Evolutionary conservation across 2,797 vertebrate species (phyloP).

Genomic region (Muscicapa comitata): DNA sequence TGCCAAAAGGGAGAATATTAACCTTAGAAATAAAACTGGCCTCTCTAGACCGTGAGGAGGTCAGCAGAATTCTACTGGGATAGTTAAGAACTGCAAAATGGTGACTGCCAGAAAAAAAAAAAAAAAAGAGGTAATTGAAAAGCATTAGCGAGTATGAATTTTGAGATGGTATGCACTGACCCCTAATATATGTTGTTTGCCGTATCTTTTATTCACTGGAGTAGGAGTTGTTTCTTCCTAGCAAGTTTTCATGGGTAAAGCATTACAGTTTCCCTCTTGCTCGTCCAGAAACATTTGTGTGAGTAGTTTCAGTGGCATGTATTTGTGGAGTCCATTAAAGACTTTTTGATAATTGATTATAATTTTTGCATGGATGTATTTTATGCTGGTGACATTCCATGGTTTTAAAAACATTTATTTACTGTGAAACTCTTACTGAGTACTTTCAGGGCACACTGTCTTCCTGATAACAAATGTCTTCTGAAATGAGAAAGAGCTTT

Average conservation of each 20-base stretch:
- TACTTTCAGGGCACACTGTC: neutral
- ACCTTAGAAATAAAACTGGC: neutral
- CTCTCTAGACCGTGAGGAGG: neutral
- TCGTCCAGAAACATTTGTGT: neutral
- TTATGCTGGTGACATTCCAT: neutral
- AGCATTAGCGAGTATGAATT: neutral
- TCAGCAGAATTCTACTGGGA: neutral
- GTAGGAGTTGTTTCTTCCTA: neutral
- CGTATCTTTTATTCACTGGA: neutral
- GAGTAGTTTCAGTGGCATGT: neutral
- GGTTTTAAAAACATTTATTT: conserved; percentile 36
- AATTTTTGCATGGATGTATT: neutral
- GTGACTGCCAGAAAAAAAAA: neutral
- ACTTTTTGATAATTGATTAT: neutral
- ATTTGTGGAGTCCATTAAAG: neutral
- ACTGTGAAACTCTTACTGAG: neutral
- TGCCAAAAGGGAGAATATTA: conserved; percentile 2
- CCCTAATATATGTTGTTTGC: neutral
- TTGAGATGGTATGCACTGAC: neutral
- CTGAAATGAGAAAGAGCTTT: neutral
- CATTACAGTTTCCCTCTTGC: neutral
- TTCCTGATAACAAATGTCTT: neutral
- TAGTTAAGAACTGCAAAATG: neutral
- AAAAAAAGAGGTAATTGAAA: neutral
- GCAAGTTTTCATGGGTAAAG: neutral